Evolutionary conservation across 2,888 invertebrate genomes (phyloP).

Genomic region (Polietes domitor): DNA sequence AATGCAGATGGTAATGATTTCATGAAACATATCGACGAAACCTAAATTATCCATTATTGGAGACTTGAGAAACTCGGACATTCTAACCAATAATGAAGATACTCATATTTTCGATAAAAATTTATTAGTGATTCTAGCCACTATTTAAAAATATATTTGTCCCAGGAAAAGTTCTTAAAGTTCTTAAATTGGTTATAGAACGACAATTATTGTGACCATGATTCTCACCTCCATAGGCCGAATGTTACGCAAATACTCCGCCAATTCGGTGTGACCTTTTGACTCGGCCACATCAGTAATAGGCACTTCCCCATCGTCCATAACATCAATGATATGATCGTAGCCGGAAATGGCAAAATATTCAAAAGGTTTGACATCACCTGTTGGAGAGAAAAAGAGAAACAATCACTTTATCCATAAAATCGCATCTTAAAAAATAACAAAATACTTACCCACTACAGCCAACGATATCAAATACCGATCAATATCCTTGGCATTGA

Average conservation of each 20-base stretch:
- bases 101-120: too few relatives aligned
- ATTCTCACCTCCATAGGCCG: constrained; percentile 87
- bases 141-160: too few relatives aligned
- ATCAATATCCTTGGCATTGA: constrained; percentile 92
- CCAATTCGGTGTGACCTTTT: constrained; percentile 86
- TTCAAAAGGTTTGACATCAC: constrained; percentile 85
- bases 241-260: constrained; percentile 87
- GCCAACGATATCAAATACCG: constrained; percentile 89
- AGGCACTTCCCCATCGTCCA: constrained; percentile 86
- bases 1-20: too few relatives aligned
- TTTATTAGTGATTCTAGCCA: too few relatives aligned
- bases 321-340: constrained; percentile 91
- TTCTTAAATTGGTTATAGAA: too few relatives aligned
- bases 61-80: too few relatives aligned
- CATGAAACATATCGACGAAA: too few relatives aligned
- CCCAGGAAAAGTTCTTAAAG: too few relatives aligned
- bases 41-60: too few relatives aligned
- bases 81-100: too few relatives aligned
- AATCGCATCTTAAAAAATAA: too few relatives aligned
- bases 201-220: too few relatives aligned
- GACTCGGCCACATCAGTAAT: constrained; percentile 87
- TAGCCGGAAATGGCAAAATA: constrained; percentile 88
- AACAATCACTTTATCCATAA: accelerated
- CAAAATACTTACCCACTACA: constrained; percentile 84
- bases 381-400: constrained; percentile 76